phyloP scores from a whole-genome alignment of 2,113 vertebrate species.

The Sebastes fasciatus region DNA sequence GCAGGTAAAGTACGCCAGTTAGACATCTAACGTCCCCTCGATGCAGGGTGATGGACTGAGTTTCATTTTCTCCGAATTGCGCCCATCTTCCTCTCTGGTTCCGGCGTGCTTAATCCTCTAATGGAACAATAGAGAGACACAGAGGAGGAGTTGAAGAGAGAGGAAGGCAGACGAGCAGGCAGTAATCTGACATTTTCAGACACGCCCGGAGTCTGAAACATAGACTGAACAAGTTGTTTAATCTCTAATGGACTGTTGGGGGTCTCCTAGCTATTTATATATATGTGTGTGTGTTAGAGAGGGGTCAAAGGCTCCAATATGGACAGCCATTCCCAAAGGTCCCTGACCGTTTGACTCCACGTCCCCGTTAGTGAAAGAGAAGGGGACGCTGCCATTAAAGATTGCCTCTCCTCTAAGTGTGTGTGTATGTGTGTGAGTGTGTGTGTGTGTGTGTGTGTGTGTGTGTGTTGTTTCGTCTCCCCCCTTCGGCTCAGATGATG shows the following conservation, averaged over 20 bases:
- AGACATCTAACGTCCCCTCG: not conserved
- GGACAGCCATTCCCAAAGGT: slow-evolving; percentile 47
- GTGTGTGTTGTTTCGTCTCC: slow-evolving; percentile 3
- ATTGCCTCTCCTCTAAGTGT: slow-evolving; percentile 18
- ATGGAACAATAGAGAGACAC: slow-evolving; percentile 45
- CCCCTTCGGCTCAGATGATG: slow-evolving; percentile 39
- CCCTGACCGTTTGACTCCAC: slow-evolving; percentile 54
- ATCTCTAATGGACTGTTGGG: slow-evolving; percentile 59
- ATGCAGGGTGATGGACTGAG: slow-evolving; percentile 46
- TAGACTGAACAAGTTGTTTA: slow-evolving; percentile 53
- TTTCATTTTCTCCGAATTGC: slow-evolving; percentile 57
- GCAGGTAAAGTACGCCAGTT: slow-evolving; percentile 21
- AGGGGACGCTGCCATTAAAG: slow-evolving; percentile 47
- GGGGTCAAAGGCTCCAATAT: slow-evolving; percentile 52
- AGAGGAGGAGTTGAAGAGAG: slow-evolving; percentile 2
- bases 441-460: slow-evolving; percentile 25
- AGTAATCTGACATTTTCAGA: slow-evolving; percentile 55
- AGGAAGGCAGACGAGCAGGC: not conserved
- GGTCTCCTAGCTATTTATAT: not conserved
- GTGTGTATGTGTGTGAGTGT: slow-evolving; percentile 30
- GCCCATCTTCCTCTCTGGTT: slow-evolving; percentile 2
- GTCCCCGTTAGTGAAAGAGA: slow-evolving; percentile 48
- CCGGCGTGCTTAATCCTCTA: slow-evolving; percentile 37
- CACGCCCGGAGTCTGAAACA: slow-evolving; percentile 47
- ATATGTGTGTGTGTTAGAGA: slow-evolving; percentile 9